Percentiles rank a stretch among this genome's conserved stretches.
These are phyloP conservation scores for Parnassius mnemosyne DNA, from an alignment of 2,888 invertebrate species.

Conservation along the genomic window DNA sequence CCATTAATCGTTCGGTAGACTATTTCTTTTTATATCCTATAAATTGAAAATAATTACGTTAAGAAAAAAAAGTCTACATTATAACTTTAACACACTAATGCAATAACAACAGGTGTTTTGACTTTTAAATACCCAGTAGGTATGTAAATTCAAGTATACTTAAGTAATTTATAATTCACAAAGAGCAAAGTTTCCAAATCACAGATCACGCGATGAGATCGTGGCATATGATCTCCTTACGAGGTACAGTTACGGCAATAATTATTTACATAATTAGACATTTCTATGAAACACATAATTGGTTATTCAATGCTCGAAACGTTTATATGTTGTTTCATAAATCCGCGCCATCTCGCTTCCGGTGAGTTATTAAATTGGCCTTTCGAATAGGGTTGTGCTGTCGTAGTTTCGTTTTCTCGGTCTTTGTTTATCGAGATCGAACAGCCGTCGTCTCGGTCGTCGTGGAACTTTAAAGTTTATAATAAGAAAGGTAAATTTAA, in stretches of 20 bases:
- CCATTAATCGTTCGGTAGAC: too few species aligned
- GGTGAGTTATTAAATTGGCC: conserved; percentile 45
- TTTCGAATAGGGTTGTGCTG: conserved; percentile 12
- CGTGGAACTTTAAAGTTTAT: too few species aligned
- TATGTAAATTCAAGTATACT: too few species aligned
- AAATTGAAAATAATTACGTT: too few species aligned
- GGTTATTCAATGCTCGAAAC: conserved; percentile 40
- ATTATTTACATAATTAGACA: conserved; percentile 42
- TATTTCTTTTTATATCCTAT: too few species aligned
- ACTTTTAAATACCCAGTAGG: too few species aligned
- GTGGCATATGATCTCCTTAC: conserved; percentile 25
- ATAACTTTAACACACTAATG: too few species aligned
- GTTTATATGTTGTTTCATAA: conserved; percentile 61
- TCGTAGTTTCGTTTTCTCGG: neutral
- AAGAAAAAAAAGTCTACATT: too few species aligned
- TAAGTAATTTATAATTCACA: neutral
- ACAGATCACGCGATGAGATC: conserved; percentile 17
- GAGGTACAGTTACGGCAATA: conserved; percentile 30
- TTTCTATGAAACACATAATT: conserved; percentile 44
- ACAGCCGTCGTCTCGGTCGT: too few species aligned
- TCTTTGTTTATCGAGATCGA: neutral
- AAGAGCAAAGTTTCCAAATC: conserved; percentile 3
- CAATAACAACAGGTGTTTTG: too few species aligned
- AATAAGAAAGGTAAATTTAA: too few species aligned
- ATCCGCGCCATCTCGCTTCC: conserved; percentile 58